Conservation (phyloP, 1,140 invertebrate genomes). For the Zaprionus davidi region DNA sequence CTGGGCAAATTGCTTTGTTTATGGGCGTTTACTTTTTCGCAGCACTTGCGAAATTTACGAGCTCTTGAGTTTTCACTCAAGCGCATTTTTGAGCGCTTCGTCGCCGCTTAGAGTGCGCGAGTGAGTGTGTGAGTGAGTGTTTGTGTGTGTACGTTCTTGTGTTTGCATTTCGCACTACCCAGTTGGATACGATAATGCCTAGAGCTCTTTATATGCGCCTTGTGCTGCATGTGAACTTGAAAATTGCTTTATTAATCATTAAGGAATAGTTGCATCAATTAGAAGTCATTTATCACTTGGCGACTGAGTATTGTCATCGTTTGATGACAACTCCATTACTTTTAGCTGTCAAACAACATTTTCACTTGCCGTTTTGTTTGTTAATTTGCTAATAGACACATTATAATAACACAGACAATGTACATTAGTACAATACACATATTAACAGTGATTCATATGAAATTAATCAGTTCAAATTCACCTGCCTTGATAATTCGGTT, state of each 20-base stretch:
- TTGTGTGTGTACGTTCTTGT: slow-evolving; percentile 1
- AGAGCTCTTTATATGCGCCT: slow-evolving; percentile 35
- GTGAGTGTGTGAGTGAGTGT: slow-evolving; percentile 5
- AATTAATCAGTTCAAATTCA: no score
- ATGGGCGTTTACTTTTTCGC: slow-evolving; percentile 79
- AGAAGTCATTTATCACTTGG: slow-evolving; percentile 64
- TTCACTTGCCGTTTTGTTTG: not conserved
- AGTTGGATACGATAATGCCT: slow-evolving; percentile 4
- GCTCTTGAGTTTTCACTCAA: slow-evolving; percentile 57
- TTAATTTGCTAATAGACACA: not conserved
- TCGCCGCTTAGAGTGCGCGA: slow-evolving; percentile 33
- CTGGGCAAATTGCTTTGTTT: slow-evolving; percentile 71
- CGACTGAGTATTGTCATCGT: not conserved
- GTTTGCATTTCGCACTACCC: not conserved
- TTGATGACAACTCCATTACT: not conserved
- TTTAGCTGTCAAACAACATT: not conserved
- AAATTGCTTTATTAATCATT: slow-evolving; percentile 82
- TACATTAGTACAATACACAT: not conserved
- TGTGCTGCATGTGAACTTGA: slow-evolving; percentile 72
- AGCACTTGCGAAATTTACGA: slow-evolving; percentile 64
- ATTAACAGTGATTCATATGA: no score
- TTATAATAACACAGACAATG: not conserved
- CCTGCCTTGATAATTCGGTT: no score
- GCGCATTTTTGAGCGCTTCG: slow-evolving; percentile 31
- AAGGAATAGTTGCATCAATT: slow-evolving; percentile 70